Evolutionary conservation across 2,797 vertebrate genomes (phyloP), one percentile per base, ranked within the genome.

Genomic region (Molossus alvarezi): DNA sequence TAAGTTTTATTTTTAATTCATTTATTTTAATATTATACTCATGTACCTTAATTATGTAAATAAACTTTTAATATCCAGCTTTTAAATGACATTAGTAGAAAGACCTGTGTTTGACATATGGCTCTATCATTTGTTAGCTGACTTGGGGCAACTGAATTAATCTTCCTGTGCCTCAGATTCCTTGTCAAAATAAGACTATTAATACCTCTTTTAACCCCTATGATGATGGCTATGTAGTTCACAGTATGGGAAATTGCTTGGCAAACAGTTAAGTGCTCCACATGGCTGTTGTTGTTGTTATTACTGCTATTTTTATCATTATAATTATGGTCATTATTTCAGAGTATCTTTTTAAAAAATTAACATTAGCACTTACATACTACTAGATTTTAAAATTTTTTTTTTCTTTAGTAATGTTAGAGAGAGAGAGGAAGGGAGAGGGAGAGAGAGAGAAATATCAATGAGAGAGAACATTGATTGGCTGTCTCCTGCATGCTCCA

Each of bases 11-110:
- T 88, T 79, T 84, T 55, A 82, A 89, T 69, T 13, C 0, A 13
- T 67, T 82, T 75, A 87, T 37, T 95, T 88, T 77, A 82, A 37
- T 84, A 75, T 73, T 82, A 33, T 65, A 92, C 33, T 60, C 33
- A 41, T 48, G 10, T 17, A 58, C 6, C 23, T 88, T 67, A 85
- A 77, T 65, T 57, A 72, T 65, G 65, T 58, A 77, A 21, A 53
- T 89, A 0, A 64, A 65, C 9, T 71, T 80, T 57, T 80, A 83
- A 3, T 60, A n/a, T 23, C 48, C 6, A 84, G 41, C 88, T 82
- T 84, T 41, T 86, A 84, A 58, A 65, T 53, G 2, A 81, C 51
- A 13, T 64, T 72, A 88, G 14, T 65, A 48, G 21, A 20, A 82
- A 71, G 10, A 73, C 5, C 4, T 51, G 13, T 57, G 1, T 53